Percentiles rank a stretch among this genome's conserved stretches.
phyloP scores from a whole-genome alignment of 2,888 invertebrate genomes.

The Marronus borbonicus region DNA sequence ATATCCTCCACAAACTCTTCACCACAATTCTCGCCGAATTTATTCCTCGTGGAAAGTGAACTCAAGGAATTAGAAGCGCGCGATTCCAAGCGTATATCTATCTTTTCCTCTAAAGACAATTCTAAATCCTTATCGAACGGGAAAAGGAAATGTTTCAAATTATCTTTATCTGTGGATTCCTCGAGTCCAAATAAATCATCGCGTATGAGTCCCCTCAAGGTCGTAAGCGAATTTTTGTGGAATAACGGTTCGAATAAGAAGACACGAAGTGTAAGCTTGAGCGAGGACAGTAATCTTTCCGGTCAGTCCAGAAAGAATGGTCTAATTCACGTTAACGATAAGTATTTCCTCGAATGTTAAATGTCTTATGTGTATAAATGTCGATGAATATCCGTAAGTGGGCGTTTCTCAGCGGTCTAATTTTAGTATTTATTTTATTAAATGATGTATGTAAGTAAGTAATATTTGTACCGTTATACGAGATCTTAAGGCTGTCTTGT shows the following conservation, averaged over 20 bases:
- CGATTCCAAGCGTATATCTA: slow-evolving; percentile 34
- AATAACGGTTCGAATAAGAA: slow-evolving; percentile 61
- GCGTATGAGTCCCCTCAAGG: slow-evolving; percentile 69
- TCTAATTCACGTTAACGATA: slow-evolving; percentile 20
- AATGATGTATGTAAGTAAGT: no score
- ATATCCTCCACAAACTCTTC: slow-evolving; percentile 56
- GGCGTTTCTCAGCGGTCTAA: background rate
- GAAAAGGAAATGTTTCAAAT: slow-evolving; percentile 57
- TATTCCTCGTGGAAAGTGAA: slow-evolving; percentile 64
- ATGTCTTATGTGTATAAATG: background rate
- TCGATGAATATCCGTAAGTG: background rate
- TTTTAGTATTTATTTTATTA: no score
- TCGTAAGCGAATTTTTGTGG: slow-evolving; percentile 69
- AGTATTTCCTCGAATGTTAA: slow-evolving; percentile 47
- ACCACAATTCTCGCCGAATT: slow-evolving; percentile 64
- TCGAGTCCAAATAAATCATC: slow-evolving; percentile 63
- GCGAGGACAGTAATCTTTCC: slow-evolving; percentile 50
- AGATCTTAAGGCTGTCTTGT: no score
- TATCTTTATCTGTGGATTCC: slow-evolving; percentile 52
- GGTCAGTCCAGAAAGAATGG: slow-evolving; percentile 61
- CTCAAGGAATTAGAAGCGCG: slow-evolving; percentile 40
- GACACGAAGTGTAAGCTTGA: slow-evolving; percentile 67
- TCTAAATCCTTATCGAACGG: slow-evolving; percentile 44
- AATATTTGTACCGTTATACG: no score
- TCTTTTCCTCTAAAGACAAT: slow-evolving; percentile 38